A percentile compares a stretch with the other conserved stretches of the same genome.
phyloP scores from a whole-genome alignment of 2,888 invertebrate species.

The Lepidocyrtoides sp. region DNA sequence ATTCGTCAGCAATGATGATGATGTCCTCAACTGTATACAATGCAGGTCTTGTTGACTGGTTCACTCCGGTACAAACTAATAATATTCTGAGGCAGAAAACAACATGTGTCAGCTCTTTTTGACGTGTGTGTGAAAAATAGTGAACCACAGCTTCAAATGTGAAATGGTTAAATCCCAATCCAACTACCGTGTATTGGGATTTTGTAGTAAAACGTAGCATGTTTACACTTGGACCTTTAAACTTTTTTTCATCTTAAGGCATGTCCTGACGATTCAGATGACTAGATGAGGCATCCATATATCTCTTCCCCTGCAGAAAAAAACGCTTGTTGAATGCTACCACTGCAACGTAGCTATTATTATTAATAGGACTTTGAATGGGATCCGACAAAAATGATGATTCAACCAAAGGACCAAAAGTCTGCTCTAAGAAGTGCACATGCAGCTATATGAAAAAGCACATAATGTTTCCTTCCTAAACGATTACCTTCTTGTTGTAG shows the following conservation, averaged over 20 bases:
- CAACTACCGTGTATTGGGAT: background rate
- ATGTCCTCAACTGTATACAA: background rate
- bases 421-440: background rate
- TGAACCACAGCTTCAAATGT: background rate
- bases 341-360: background rate
- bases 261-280: conserved; percentile 23
- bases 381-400: conserved; percentile 32
- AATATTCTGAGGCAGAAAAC: too few relatives aligned
- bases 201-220: conserved; percentile 1
- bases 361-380: background rate
- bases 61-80: too few relatives aligned
- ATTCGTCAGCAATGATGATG: background rate
- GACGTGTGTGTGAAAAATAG: background rate
- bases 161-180: background rate
- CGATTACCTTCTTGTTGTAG: background rate
- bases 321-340: conserved; percentile 11
- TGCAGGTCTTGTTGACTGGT: too few relatives aligned
- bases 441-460: background rate
- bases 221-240: conserved; percentile 48
- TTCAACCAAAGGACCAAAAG: background rate
- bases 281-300: too few relatives aligned
- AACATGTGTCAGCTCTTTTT: background rate
- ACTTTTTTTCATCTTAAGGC: conserved; percentile 12
- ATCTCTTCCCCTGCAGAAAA: conserved; percentile 9
- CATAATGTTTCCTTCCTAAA: background rate